phyloP scores from a whole-genome alignment of 2,113 vertebrate species.

The Neodon shergylaensis region DNA sequence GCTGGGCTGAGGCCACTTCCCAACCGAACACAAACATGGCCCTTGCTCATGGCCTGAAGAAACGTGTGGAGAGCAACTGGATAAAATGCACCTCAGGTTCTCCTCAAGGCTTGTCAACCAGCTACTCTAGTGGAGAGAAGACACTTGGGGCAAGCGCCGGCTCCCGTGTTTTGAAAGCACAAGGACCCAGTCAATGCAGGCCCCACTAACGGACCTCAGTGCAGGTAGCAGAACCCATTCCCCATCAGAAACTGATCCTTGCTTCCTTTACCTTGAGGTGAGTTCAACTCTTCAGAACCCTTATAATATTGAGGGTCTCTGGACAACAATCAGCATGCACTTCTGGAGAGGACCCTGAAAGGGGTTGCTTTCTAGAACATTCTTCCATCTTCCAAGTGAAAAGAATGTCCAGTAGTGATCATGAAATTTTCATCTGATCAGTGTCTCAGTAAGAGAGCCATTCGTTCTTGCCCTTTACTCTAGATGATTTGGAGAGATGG shows the following conservation, averaged over 20 bases:
- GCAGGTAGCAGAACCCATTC: background rate
- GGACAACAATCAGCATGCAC: background rate
- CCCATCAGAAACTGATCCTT: background rate
- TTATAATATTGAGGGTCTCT: background rate
- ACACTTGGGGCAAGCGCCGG: background rate
- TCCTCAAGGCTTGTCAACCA: background rate
- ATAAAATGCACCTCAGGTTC: background rate
- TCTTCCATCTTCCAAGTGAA: background rate
- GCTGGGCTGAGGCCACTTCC: conserved; percentile 72
- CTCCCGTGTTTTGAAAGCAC: background rate
- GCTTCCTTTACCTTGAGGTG: background rate
- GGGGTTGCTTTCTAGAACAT: background rate
- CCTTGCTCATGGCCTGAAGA: background rate
- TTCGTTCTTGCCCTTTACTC: background rate
- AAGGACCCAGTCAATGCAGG: background rate
- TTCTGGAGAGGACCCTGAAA: background rate
- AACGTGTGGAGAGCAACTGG: background rate
- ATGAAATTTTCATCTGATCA: background rate
- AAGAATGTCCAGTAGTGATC: background rate
- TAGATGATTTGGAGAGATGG: background rate
- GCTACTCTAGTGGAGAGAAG: background rate
- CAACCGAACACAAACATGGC: conserved; percentile 75
- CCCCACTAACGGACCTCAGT: background rate
- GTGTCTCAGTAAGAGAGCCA: background rate
- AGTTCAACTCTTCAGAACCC: background rate